phyloP scores from a whole-genome alignment of 2,113 vertebrate species.

The Tiliqua scincoides region DNA sequence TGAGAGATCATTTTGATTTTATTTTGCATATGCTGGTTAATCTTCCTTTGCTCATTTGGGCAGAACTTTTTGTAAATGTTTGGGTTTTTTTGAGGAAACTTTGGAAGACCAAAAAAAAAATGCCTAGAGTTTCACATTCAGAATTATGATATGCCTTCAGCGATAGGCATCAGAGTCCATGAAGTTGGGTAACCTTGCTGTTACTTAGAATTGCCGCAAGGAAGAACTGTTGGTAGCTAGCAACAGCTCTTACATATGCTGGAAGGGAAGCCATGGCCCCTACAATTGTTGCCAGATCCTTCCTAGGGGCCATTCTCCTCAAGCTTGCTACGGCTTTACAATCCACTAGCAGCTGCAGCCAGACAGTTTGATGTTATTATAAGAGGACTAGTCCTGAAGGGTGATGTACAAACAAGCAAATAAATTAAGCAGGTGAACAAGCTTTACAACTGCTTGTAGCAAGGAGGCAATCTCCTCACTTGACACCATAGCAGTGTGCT shows the following conservation, averaged over 20 bases:
- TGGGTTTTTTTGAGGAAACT: neutral
- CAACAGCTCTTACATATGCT: too few species aligned
- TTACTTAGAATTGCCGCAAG: too few species aligned
- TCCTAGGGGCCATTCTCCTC: too few species aligned
- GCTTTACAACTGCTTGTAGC: neutral
- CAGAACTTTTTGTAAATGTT: neutral
- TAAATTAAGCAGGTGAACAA: neutral
- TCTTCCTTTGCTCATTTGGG: neutral
- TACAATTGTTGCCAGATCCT: too few species aligned
- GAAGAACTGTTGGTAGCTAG: too few species aligned
- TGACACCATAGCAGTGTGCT: neutral
- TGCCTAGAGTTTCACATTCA: neutral
- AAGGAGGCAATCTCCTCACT: neutral
- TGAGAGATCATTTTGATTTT: slow-evolving; percentile 13
- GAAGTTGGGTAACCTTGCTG: too few species aligned
- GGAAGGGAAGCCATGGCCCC: too few species aligned
- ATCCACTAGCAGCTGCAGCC: too few species aligned
- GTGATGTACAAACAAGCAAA: too few species aligned
- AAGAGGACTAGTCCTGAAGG: too few species aligned
- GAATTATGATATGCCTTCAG: neutral
- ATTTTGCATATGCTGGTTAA: slow-evolving; percentile 24
- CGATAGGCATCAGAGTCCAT: neutral
- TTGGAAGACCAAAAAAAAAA: neutral
- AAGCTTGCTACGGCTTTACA: too few species aligned
- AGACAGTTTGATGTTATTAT: too few species aligned